Percentiles rank a stretch among this genome's conserved stretches.
Conservation (phyloP, 1,140 invertebrate species). For the Drosophila lowei region DNA sequence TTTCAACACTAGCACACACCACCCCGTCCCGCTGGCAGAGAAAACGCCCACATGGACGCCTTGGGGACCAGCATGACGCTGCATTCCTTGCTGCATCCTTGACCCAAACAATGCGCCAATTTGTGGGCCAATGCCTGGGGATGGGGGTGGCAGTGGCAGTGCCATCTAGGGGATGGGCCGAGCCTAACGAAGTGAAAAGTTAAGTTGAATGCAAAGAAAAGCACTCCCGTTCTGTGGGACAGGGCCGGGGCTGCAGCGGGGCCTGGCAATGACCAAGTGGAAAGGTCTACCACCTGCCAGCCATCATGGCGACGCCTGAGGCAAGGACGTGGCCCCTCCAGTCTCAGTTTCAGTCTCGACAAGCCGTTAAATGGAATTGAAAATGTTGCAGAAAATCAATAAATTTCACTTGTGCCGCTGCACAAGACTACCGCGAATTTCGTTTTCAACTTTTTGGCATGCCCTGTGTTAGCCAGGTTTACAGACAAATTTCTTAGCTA, state of each 20-base stretch:
- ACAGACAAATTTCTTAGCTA: conserved; percentile 1
- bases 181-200: conserved; percentile 37
- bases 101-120: conserved; percentile 68
- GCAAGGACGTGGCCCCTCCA: conserved; percentile 13
- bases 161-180: background rate
- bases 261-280: conserved; percentile 47
- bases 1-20: conserved; percentile 32
- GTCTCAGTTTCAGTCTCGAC: conserved; percentile 16
- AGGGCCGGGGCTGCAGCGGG: background rate
- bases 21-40: conserved; percentile 26
- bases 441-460: background rate
- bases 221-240: conserved; percentile 2
- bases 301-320: conserved; percentile 31
- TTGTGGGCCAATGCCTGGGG: conserved; percentile 40
- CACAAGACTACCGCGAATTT: conserved; percentile 2
- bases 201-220: conserved; percentile 43
- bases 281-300: conserved; percentile 53
- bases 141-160: background rate
- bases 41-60: conserved; percentile 18
- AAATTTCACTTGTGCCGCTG: conserved; percentile 30
- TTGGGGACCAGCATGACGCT: conserved; percentile 38
- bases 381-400: conserved; percentile 50
- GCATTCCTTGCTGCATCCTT: conserved; percentile 54
- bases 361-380: conserved; percentile 31
- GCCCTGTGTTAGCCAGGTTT: no score